These are phyloP conservation scores for Poeciliopsis infans DNA, from an alignment of 2,797 vertebrate genomes.

Conservation along the genomic window DNA sequence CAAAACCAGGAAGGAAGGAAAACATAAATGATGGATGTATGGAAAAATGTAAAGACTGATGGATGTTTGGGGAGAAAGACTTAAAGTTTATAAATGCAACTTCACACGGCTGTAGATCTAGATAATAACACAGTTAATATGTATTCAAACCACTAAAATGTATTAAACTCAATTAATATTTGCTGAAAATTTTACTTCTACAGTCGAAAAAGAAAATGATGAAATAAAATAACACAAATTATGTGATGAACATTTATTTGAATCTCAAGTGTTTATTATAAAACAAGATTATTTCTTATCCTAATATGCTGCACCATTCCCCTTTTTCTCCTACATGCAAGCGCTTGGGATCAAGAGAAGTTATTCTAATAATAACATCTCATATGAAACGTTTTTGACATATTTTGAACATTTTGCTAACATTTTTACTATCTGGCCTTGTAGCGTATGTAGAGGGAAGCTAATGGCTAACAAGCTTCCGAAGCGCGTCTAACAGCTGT, in stretches of 20 bases:
- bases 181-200: background rate
- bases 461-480: conserved; percentile 48
- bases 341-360: background rate
- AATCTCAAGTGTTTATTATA: background rate
- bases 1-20: background rate
- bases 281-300: background rate
- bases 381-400: background rate
- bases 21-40: background rate
- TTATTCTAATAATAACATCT: background rate
- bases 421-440: conserved; percentile 1
- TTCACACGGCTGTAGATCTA: background rate
- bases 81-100: background rate
- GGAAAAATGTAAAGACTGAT: background rate
- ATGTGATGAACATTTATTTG: background rate
- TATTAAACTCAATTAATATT: background rate
- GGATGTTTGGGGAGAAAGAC: background rate
- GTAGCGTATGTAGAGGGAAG: conserved; percentile 31
- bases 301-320: background rate
- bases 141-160: background rate
- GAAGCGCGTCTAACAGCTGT: conserved; percentile 46
- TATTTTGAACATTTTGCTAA: background rate
- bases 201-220: background rate
- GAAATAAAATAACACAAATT: background rate
- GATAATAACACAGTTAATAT: background rate
- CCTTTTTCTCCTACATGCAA: background rate